Evolutionary conservation across 2,797 vertebrate species (phyloP).

Genomic region (Melanotaenia maccullochi): DNA sequence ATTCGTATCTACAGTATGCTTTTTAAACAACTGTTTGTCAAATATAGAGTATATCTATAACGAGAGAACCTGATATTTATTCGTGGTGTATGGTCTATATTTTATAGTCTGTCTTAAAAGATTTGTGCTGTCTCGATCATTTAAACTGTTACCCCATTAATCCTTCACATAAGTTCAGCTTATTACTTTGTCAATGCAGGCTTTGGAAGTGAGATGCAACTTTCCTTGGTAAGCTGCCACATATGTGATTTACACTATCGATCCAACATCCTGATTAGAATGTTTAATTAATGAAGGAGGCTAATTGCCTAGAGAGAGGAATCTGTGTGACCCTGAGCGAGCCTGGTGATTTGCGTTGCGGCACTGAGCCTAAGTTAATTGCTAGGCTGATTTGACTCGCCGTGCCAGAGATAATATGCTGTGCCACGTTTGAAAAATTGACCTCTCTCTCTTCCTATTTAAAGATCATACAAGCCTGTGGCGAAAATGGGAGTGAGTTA

Average conservation of each 20-base stretch:
- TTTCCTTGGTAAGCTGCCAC: conserved; percentile 53
- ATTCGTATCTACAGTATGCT: not conserved
- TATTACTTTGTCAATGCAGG: conserved; percentile 69
- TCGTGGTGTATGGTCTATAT: conserved; percentile 1
- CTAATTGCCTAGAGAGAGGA: conserved; percentile 81
- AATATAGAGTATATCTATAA: not conserved
- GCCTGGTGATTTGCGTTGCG: conserved; percentile 73
- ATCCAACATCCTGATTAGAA: conserved; percentile 81
- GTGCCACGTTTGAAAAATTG: conserved; percentile 67
- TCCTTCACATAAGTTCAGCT: conserved; percentile 53
- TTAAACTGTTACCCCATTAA: conserved; percentile 48
- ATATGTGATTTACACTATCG: conserved; percentile 76
- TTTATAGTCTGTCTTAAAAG: conserved; percentile 11
- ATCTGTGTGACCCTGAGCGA: conserved; percentile 68
- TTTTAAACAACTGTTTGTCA: not conserved
- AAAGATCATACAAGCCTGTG: conserved; percentile 62
- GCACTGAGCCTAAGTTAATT: conserved; percentile 79
- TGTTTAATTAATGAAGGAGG: conserved; percentile 84
- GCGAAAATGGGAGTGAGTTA: conserved; percentile 35
- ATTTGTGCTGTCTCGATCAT: conserved; percentile 46
- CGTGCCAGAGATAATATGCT: conserved; percentile 73
- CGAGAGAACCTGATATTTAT: not conserved
- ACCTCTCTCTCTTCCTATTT: conserved; percentile 71
- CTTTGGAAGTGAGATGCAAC: conserved; percentile 68
- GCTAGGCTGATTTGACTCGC: conserved; percentile 72